A percentile compares a stretch with the other conserved stretches of the same genome.
These are phyloP conservation scores for Lepidurus apus DNA, from an alignment of 1,140 invertebrate genomes.

Conservation along the genomic window DNA sequence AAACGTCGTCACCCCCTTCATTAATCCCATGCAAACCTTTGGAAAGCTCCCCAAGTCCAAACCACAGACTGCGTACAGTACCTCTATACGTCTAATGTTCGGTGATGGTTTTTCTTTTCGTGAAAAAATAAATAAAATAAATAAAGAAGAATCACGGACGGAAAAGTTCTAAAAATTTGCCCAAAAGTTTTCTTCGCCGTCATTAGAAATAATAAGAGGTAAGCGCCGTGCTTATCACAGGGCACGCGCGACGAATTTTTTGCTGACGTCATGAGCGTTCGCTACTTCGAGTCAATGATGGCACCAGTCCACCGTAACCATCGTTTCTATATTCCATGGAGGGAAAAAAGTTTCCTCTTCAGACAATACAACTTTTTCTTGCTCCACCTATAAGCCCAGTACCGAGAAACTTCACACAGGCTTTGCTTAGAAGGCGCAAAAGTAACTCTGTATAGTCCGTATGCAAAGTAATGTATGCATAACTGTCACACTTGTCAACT, in stretches of 20 bases:
- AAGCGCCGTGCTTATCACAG: constrained; percentile 20
- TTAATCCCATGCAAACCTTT: neutral
- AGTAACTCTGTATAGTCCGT: neutral
- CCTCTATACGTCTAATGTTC: neutral
- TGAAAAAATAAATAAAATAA: neutral
- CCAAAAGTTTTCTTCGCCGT: constrained; percentile 4
- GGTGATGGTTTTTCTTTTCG: neutral
- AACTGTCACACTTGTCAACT: constrained; percentile 12
- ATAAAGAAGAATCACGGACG: neutral
- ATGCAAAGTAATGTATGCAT: constrained; percentile 5
- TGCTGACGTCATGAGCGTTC: neutral
- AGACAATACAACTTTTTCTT: neutral
- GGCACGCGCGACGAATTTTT: constrained; percentile 13
- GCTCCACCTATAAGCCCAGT: neutral
- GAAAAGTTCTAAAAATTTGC: neutral
- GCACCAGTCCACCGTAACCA: neutral
- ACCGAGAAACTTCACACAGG: neutral
- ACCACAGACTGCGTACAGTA: too few relatives aligned
- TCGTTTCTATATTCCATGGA: neutral
- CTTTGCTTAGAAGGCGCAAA: neutral
- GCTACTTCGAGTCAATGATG: neutral
- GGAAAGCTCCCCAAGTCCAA: neutral
- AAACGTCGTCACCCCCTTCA: constrained; percentile 18
- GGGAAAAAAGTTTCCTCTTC: neutral
- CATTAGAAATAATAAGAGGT: constrained; percentile 16